These are phyloP conservation scores for Ophion slaviceki DNA, from an alignment of 2,888 invertebrate species.

Conservation along the genomic window DNA sequence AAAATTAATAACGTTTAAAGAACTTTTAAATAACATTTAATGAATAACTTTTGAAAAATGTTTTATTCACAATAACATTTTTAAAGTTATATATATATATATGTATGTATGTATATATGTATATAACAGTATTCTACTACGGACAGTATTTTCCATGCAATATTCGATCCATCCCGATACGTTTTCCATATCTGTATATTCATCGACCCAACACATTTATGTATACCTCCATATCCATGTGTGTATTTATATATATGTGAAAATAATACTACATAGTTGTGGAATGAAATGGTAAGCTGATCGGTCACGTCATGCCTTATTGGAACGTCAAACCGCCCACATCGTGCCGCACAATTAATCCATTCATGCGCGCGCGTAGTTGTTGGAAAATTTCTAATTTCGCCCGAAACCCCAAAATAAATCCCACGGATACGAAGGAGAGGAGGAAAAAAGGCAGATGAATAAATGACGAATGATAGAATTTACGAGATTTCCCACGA, in stretches of 20 bases:
- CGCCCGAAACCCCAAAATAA: slow-evolving; percentile 9
- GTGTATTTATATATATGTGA: slow-evolving; percentile 26
- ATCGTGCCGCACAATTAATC: slow-evolving; percentile 72
- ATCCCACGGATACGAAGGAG: slow-evolving; percentile 39
- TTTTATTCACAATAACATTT: too few species aligned
- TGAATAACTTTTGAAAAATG: too few species aligned
- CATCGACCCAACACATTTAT: too few species aligned
- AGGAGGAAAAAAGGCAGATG: neutral
- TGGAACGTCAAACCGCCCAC: slow-evolving; percentile 81
- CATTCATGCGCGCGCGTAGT: slow-evolving; percentile 69
- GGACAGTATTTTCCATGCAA: too few species aligned
- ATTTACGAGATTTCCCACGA: neutral
- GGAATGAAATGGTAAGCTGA: slow-evolving; percentile 77
- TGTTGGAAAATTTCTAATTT: slow-evolving; percentile 50
- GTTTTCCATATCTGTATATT: too few species aligned
- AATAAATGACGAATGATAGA: neutral
- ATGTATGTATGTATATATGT: too few species aligned
- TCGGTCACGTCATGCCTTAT: slow-evolving; percentile 81
- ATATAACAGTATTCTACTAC: too few species aligned
- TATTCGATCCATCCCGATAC: too few species aligned
- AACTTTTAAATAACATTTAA: too few species aligned
- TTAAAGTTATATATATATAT: too few species aligned
- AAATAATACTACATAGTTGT: slow-evolving; percentile 67
- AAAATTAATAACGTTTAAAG: too few species aligned
- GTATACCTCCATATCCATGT: neutral